Percentiles rank a stretch among this genome's conserved stretches.
Conservation (phyloP, 2,797 vertebrate species). For the Channa striata region DNA sequence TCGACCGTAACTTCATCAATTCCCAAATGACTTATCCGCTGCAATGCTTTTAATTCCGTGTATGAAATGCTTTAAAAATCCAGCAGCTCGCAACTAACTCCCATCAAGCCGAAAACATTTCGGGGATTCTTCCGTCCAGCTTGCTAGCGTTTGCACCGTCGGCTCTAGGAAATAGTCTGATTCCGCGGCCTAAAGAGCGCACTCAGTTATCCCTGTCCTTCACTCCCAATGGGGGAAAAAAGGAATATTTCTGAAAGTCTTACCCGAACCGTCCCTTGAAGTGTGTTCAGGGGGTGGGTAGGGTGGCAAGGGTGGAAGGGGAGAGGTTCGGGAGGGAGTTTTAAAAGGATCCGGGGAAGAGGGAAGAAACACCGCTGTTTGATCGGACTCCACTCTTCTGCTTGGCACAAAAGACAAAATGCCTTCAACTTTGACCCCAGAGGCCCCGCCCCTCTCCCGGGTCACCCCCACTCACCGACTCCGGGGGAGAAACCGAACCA, state of each 20-base stretch:
- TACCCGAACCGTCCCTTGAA: constrained; percentile 79
- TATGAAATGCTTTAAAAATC: accelerated
- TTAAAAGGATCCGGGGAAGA: constrained; percentile 89
- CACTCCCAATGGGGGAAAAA: constrained; percentile 36
- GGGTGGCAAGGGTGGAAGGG: constrained; percentile 86
- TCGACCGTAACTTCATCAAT: neutral
- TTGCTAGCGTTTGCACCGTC: constrained; percentile 57
- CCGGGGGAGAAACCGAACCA: neutral
- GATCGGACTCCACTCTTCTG: constrained; percentile 87
- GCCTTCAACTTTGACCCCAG: constrained; percentile 83
- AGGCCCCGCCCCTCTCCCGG: constrained; percentile 56
- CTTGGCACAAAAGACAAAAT: constrained; percentile 85
- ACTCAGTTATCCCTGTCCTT: constrained; percentile 70
- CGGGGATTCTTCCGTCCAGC: constrained; percentile 56
- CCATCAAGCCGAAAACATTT: neutral
- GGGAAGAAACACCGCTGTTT: constrained; percentile 84
- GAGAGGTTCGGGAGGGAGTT: constrained; percentile 89
- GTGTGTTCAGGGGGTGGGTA: constrained; percentile 83
- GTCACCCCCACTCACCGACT: constrained; percentile 55
- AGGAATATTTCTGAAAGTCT: constrained; percentile 34
- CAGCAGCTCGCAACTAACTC: neutral
- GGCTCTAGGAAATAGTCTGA: constrained; percentile 65
- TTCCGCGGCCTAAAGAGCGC: constrained; percentile 79
- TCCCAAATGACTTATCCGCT: accelerated
- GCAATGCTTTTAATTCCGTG: accelerated